Base-by-base conservation (phyloP, 2,888 invertebrate species). In the Augiades crinisus region DNA sequence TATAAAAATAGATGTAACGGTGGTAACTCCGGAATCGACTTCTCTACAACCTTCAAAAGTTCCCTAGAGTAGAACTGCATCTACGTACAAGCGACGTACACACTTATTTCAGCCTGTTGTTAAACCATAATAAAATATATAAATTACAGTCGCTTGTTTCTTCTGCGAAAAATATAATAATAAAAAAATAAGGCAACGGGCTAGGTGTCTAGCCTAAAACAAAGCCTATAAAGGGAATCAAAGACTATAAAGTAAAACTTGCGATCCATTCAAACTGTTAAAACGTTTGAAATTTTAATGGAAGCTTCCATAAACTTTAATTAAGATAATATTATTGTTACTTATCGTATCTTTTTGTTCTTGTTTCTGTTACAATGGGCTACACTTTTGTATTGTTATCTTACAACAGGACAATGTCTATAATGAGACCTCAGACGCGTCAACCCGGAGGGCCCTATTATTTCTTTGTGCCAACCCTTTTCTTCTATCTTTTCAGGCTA, bases 381-480 rank as follows among this genome's bases (percentile, higher is more conserved):
- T 44, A 22, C 10, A 10, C n/a, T 33, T 19, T 19, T 22, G 44
- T 44, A 33, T 44, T 44, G 31, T 43, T 31, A 31, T 33, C 33
- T 44, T 22, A 31, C 8, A 33, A 22, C 21, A 22, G 12, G 13
- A 33, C 33, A 44, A 33, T 13, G 12, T 19, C 31, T 43, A 16
- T 41, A 30, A 31, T 12, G 31, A 30, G 19, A 31, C 21, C 33
- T 10, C 19, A n/a, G 22, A 22, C 21, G 33, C 36, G 45, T 46
- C 36, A 33, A 22, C 24, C 45, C 45, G 44, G 21, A 14, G 21
- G 22, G 24, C 10, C 10, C 17, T 10, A 24, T 45, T 24, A 14
- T 45, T 38, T 16, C 27, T 34, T 45, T 45, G 45, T 45, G 22
- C n/a, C 34, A 34, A 34, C 10, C 34, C 41, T 45, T 34, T 38